These are phyloP conservation scores for Hippocampus comes DNA, from an alignment of 2,113 vertebrate species.

Conservation along the genomic window DNA sequence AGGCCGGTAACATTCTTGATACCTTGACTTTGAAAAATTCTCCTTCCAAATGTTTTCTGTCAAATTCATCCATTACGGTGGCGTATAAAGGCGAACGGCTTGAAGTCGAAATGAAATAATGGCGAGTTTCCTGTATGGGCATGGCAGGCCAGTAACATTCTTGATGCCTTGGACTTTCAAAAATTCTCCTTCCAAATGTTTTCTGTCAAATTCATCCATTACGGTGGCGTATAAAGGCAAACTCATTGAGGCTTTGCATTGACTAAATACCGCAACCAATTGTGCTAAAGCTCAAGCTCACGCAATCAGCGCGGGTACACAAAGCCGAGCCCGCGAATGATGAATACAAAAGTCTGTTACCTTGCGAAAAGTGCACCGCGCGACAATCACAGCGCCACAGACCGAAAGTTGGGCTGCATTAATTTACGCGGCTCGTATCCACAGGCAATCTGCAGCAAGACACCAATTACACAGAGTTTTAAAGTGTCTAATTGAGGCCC, in stretches of 20 bases:
- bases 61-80: not conserved
- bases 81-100: not conserved
- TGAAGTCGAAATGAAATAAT: not conserved
- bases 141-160: not conserved
- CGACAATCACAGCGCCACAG: conserved; percentile 61
- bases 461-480: conserved; percentile 75
- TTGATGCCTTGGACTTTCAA: not conserved
- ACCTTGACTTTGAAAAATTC: not conserved
- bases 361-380: conserved; percentile 45
- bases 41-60: not conserved
- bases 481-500: conserved; percentile 75
- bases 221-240: not conserved
- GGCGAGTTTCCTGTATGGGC: not conserved
- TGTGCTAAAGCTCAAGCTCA: not conserved
- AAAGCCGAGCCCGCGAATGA: not conserved
- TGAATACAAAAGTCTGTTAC: conserved; percentile 41
- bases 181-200: not conserved
- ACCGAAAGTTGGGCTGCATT: conserved; percentile 55
- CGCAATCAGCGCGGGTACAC: conserved; percentile 10
- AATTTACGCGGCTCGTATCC: conserved; percentile 63
- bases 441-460: conserved; percentile 70
- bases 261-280: not conserved
- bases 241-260: not conserved
- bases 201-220: not conserved
- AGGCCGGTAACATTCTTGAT: not conserved